Percentiles rank a stretch among this genome's conserved stretches.
phyloP scores from a whole-genome alignment of 23 tunicate genomes.

The Trididemnum nubilum region DNA sequence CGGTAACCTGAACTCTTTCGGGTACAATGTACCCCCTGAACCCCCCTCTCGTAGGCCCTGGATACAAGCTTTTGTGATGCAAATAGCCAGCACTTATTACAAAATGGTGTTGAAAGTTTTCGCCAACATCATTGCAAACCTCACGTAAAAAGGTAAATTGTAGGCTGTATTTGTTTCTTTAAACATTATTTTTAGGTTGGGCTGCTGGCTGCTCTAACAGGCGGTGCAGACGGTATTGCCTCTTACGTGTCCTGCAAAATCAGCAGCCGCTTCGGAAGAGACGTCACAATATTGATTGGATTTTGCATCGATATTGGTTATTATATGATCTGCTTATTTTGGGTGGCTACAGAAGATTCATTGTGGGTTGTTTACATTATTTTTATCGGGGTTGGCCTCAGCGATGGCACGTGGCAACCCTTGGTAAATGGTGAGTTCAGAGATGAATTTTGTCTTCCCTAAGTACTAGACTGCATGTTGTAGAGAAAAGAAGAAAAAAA shows the following conservation, averaged over 20 bases:
- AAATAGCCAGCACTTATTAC: too few species aligned
- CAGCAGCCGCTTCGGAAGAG: slow-evolving; percentile 27
- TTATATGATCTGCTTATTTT: slow-evolving; percentile 54
- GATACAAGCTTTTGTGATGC: too few species aligned
- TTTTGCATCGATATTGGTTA: slow-evolving; percentile 34
- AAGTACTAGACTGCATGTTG: too few species aligned
- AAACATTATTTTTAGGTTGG: slow-evolving; percentile 75
- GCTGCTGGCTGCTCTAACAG: slow-evolving; percentile 24
- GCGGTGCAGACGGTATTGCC: slow-evolving; percentile 20
- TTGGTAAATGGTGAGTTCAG: slow-evolving; percentile 43
- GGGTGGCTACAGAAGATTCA: slow-evolving; percentile 47
- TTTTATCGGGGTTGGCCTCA: slow-evolving; percentile 34
- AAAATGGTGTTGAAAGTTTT: too few species aligned
- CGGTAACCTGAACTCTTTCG: too few species aligned
- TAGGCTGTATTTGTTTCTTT: too few species aligned
- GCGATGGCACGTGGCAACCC: slow-evolving; percentile 70
- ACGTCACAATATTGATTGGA: slow-evolving; percentile 23
- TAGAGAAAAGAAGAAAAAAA: too few species aligned
- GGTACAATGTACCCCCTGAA: too few species aligned
- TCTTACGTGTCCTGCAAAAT: slow-evolving; percentile 32
- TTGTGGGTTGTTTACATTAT: slow-evolving; percentile 61
- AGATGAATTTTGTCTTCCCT: too few species aligned
- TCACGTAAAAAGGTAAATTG: too few species aligned
- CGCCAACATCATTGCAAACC: too few species aligned
- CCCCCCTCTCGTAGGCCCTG: too few species aligned